Base-by-base conservation (phyloP, 2,888 invertebrate genomes). In the Morinoia aosen region DNA sequence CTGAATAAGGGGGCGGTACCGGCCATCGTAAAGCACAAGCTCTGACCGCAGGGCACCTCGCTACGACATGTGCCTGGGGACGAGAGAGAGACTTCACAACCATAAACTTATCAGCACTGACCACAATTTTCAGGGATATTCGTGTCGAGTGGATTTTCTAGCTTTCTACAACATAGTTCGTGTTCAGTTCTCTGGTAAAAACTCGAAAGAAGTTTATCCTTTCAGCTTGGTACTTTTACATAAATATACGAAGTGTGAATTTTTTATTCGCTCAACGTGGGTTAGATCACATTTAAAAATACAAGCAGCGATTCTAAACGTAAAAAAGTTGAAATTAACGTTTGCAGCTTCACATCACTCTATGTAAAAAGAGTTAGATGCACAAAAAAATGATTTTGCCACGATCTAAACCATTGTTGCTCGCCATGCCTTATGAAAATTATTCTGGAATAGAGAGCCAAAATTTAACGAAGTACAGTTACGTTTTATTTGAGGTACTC, bases 61-160 rank as follows among this genome's bases (percentile, higher is more conserved):
- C 25, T 33, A 33, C 76, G 76, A 76, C 76, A 76, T 76, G 76
- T 76, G 76, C 76, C 76, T 76, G 76, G 76, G 76, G 76, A 76
- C 76, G 33, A 76, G 33, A 10, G 33, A 76, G 76, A 76, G 76
- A 76, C 76, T 76, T 76, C 76, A 76, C 25, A 76, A 76, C 33
- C 76, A 33, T 76, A 76, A 76, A 76, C 76, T 76, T 76, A 76
- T 76, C 76, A 33, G 76, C 76, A 76, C 76, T 76, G 76, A 76
- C 76, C 76, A 76, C 76, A 76, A 76, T 33, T 76, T 76, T 76
- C 76, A 76, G 76, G 76, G 25, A 76, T 25, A 76, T 3, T 76
- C 10, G 76, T 19, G 76, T 76, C 16, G 76, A 76, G 76, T 76
- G 19, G 25, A 33, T 76, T 76, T 76, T 19, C 76, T 76, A 16